These are phyloP conservation scores for Forficula auricularia DNA, from an alignment of 1,140 invertebrate genomes.

Conservation along the genomic window DNA sequence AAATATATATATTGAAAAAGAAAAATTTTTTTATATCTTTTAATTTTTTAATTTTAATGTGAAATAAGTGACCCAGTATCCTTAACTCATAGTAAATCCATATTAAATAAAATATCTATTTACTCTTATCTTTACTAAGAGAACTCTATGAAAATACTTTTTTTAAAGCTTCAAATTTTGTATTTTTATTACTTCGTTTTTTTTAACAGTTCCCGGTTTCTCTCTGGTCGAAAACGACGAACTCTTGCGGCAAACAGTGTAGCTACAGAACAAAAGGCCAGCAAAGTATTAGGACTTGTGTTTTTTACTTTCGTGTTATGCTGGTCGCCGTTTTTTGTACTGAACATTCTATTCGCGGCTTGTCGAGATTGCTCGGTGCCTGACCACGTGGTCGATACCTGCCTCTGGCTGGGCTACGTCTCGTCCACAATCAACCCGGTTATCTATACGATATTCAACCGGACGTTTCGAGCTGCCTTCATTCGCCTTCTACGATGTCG, in stretches of 20 bases:
- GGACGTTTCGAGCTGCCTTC: slow-evolving; percentile 69
- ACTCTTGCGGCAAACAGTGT: slow-evolving; percentile 55
- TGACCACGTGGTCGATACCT: slow-evolving; percentile 50
- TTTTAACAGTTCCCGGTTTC: not conserved
- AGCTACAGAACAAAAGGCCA: slow-evolving; percentile 66
- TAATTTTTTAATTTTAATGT: too few species aligned
- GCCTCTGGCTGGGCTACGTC: slow-evolving; percentile 75
- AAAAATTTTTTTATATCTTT: too few species aligned
- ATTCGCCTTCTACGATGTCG: slow-evolving; percentile 55
- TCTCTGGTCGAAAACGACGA: slow-evolving; percentile 30
- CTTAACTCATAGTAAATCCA: too few species aligned
- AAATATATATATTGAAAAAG: too few species aligned
- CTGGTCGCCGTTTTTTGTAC: slow-evolving; percentile 77
- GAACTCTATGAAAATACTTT: not conserved
- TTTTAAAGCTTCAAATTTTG: not conserved
- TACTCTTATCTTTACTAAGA: too few species aligned
- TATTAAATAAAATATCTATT: too few species aligned
- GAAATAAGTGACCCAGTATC: too few species aligned
- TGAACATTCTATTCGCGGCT: slow-evolving; percentile 64
- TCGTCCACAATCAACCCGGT: slow-evolving; percentile 72
- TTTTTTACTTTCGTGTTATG: slow-evolving; percentile 81
- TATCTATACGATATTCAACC: slow-evolving; percentile 80
- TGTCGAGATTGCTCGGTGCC: slow-evolving; percentile 48
- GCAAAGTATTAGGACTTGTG: slow-evolving; percentile 63
- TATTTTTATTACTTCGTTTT: not conserved